Evolutionary conservation across 2,113 vertebrate genomes (phyloP), one percentile per base, ranked within the genome.

Genomic region (Osmerus eperlanus): DNA sequence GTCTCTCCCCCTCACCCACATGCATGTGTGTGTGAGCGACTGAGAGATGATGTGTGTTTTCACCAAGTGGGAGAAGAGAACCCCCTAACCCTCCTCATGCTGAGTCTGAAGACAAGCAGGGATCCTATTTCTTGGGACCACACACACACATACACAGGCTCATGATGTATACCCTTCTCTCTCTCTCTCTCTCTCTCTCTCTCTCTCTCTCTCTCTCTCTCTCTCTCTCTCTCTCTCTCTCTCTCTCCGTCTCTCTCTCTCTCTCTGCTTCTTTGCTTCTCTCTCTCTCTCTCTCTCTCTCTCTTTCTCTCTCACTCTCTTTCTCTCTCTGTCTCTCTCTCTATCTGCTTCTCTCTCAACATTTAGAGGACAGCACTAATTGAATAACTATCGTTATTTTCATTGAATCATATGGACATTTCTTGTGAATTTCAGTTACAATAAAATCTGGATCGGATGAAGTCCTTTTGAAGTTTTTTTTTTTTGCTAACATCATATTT

Each of bases 331-430:
- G 21, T 1, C 1, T 23, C 21, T 23, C 21, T 23, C 21, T 23
- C 21, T 7, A 9, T 11, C 19, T 63, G 61, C 14, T 23, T 64
- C 60, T 78, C 75, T n/a, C n/a, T n/a, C n/a, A 68, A 73, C 64
- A 63, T 29, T 32, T 36, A 16, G 61, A 29, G 61, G 61, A 3
- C 52, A 79, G 81, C 70, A 74, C 82, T 76, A 75, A 81, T 71
- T 60, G 21, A 58, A 71, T 78, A 66, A 80, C 72, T 76, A 47
- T 12, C 9, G 2, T 47, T 23, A 65, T 83, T 71, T 82, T 81
- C 55, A 74, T 61, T 65, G n/a, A 78, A 63, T 52, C 51, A 41
- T 67, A 21, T 68, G 29, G 19, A 65, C n/a, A 16, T 68, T 14
- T 21, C 58, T 65, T 71, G 72, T 58, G 11, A 77, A 65, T 56